These are phyloP conservation scores for Melipona quadrifasciata DNA, from an alignment of 1,140 invertebrate species.

Conservation along the genomic window DNA sequence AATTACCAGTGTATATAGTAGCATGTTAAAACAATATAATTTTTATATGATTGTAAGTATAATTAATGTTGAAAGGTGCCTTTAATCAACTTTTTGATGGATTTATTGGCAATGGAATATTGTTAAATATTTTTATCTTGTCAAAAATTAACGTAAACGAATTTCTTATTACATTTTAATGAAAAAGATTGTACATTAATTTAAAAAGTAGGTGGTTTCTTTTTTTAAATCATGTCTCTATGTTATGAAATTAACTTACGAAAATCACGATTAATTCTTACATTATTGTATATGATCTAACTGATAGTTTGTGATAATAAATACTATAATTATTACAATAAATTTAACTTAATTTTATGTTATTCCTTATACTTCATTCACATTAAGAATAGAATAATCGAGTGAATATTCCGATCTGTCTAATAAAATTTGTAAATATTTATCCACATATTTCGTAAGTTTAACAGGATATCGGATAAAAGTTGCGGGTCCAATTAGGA, in stretches of 20 bases:
- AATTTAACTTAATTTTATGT: background rate
- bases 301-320: constrained; percentile 81
- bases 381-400: too few relatives aligned
- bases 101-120: constrained; percentile 48
- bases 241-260: constrained; percentile 26
- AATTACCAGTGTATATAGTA: constrained; percentile 79
- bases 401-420: too few relatives aligned
- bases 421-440: too few relatives aligned
- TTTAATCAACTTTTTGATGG: constrained; percentile 64
- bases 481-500: too few relatives aligned
- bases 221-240: background rate
- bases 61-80: constrained; percentile 76
- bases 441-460: too few relatives aligned
- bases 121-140: constrained; percentile 25
- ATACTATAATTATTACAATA: constrained; percentile 74
- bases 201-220: constrained; percentile 5
- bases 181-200: background rate
- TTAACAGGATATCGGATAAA: too few relatives aligned
- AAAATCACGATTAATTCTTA: constrained; percentile 70
- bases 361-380: background rate
- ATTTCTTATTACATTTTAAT: background rate
- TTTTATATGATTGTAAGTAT: constrained; percentile 79
- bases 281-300: constrained; percentile 74
- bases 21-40: constrained; percentile 76
- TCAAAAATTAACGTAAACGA: constrained; percentile 1